Conservation (phyloP, 2,113 vertebrate genomes). For the Isichthys henryi region DNA sequence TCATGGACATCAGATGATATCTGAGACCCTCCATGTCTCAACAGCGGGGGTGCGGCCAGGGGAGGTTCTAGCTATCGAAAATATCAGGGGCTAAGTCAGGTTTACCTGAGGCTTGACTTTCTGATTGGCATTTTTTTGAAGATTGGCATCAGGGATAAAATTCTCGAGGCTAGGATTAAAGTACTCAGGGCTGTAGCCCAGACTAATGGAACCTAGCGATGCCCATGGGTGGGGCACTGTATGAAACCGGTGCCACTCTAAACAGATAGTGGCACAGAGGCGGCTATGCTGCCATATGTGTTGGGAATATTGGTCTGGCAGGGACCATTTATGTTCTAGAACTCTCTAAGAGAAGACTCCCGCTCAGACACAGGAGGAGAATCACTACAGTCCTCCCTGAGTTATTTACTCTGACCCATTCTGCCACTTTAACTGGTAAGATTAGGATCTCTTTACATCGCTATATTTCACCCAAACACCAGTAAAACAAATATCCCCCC, state of each 20-base stretch:
- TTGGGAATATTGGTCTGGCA: background rate
- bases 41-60: background rate
- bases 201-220: too few species aligned
- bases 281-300: background rate
- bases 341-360: background rate
- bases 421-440: background rate
- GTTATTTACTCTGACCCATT: background rate
- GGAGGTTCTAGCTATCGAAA: too few species aligned
- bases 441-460: background rate
- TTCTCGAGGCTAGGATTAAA: too few species aligned
- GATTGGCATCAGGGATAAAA: too few species aligned
- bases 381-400: background rate
- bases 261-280: background rate
- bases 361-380: background rate
- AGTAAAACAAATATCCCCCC: background rate
- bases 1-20: background rate
- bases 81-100: too few species aligned
- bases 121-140: too few species aligned
- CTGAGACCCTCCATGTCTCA: background rate
- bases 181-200: too few species aligned
- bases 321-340: background rate
- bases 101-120: too few species aligned
- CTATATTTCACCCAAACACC: background rate
- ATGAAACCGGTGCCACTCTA: background rate
- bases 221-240: too few species aligned